A percentile compares a stretch with the other conserved stretches of the same genome.
Conservation (phyloP, 2,797 vertebrate species). For the Cossypha caffra region DNA sequence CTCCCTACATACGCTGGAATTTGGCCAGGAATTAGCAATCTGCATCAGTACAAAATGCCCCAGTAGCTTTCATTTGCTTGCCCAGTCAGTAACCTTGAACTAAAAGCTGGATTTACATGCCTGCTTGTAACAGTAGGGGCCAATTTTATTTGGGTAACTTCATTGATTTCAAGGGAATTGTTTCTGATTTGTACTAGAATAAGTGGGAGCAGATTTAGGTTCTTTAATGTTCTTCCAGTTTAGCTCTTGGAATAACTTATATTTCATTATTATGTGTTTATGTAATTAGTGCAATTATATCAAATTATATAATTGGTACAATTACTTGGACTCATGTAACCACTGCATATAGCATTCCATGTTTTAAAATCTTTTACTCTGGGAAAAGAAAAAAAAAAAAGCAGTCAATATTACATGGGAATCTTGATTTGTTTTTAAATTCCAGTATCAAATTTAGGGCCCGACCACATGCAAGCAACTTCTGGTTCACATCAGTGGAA, state of each 20-base stretch:
- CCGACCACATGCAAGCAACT: conserved; percentile 60
- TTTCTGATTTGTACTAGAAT: conserved; percentile 68
- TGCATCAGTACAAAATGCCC: neutral
- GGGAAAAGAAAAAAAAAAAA: neutral
- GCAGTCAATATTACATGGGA: conserved; percentile 59
- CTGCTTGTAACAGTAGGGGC: neutral
- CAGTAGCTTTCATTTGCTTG: conserved; percentile 12
- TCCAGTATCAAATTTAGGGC: conserved; percentile 62
- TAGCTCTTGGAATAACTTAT: conserved; percentile 70
- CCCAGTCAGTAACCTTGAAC: neutral
- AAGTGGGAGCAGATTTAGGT: conserved; percentile 60
- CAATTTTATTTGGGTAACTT: conserved; percentile 43
- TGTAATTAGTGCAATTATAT: conserved; percentile 61
- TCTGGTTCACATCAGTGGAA: conserved; percentile 56
- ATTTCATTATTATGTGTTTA: conserved; percentile 46
- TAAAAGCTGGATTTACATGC: neutral
- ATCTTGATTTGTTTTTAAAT: conserved; percentile 67
- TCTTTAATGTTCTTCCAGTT: conserved; percentile 73
- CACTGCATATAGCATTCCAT: conserved; percentile 62
- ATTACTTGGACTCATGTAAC: conserved; percentile 66
- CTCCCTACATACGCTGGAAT: neutral
- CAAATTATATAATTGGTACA: conserved; percentile 71
- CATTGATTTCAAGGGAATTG: conserved; percentile 64
- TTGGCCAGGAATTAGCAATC: neutral
- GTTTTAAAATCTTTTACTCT: conserved; percentile 57